A percentile compares a stretch with the other conserved stretches of the same genome.
Evolutionary conservation across 1,140 invertebrate genomes (phyloP).

Genomic region (Asbolus verrucosus): DNA sequence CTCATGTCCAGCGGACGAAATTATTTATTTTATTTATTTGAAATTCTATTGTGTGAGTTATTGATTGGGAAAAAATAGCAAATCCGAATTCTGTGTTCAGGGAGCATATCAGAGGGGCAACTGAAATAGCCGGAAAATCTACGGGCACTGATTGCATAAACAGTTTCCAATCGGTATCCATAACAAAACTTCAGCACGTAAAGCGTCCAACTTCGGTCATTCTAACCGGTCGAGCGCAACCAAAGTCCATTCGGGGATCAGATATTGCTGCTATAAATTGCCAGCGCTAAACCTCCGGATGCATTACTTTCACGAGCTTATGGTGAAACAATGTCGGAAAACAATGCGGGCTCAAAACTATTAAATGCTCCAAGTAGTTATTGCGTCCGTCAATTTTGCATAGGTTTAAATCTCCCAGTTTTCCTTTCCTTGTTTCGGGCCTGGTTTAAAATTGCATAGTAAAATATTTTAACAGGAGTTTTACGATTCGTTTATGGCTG

Average conservation of each 20-base stretch:
- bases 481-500: too few species aligned
- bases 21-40: not conserved
- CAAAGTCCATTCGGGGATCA: constrained; percentile 55
- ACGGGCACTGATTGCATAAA: constrained; percentile 55
- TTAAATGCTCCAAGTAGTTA: constrained; percentile 26
- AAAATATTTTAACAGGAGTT: too few species aligned
- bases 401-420: too few species aligned
- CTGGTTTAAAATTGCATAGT: too few species aligned
- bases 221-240: constrained; percentile 50
- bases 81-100: constrained; percentile 33
- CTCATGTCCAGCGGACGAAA: too few species aligned
- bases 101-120: constrained; percentile 29
- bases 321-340: constrained; percentile 14
- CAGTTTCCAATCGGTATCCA: constrained; percentile 56
- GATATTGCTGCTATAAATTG: constrained; percentile 52
- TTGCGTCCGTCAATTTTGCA: not conserved
- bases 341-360: constrained; percentile 29
- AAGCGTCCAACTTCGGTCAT: constrained; percentile 52
- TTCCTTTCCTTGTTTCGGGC: too few species aligned
- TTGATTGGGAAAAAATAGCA: constrained; percentile 9
- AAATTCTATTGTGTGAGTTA: constrained; percentile 10
- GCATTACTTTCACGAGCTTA: constrained; percentile 52
- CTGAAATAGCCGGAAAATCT: constrained; percentile 55
- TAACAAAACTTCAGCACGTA: constrained; percentile 53
- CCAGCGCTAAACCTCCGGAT: constrained; percentile 50